These are phyloP conservation scores for Melipona quadrifasciata DNA, from an alignment of 1,140 invertebrate genomes.

Conservation along the genomic window DNA sequence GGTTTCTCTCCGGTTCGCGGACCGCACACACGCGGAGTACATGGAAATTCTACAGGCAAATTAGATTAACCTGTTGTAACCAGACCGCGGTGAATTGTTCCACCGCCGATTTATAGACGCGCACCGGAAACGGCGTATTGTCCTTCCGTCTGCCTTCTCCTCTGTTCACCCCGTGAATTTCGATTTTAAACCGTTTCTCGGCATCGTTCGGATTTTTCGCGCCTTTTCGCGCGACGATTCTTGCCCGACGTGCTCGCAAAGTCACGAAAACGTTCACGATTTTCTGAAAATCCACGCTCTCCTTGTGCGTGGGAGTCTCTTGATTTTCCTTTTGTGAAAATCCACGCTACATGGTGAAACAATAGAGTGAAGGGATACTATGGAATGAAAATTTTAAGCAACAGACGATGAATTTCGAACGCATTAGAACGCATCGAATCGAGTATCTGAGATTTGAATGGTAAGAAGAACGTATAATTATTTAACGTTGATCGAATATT, in stretches of 20 bases:
- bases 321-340: not conserved
- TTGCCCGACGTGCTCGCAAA: not conserved
- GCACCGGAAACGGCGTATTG: slow-evolving; percentile 51
- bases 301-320: not conserved
- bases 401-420: too few relatives aligned
- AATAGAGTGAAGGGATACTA: not conserved
- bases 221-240: not conserved
- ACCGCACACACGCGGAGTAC: slow-evolving; percentile 8
- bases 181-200: not conserved
- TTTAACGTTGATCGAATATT: too few relatives aligned
- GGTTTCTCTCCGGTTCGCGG: slow-evolving; percentile 20
- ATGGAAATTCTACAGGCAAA: slow-evolving; percentile 69
- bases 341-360: not conserved
- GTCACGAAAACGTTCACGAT: not conserved
- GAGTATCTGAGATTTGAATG: not conserved
- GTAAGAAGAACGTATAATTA: not conserved
- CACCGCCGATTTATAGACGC: slow-evolving; percentile 58
- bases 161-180: not conserved
- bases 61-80: slow-evolving; percentile 73
- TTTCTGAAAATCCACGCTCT: not conserved
- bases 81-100: slow-evolving; percentile 64
- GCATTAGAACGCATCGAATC: too few relatives aligned
- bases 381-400: too few relatives aligned
- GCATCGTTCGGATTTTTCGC: slow-evolving; percentile 10
- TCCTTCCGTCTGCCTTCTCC: not conserved